Conservation (phyloP, 1,140 invertebrate genomes). For the Drosophila rhopaloa region DNA sequence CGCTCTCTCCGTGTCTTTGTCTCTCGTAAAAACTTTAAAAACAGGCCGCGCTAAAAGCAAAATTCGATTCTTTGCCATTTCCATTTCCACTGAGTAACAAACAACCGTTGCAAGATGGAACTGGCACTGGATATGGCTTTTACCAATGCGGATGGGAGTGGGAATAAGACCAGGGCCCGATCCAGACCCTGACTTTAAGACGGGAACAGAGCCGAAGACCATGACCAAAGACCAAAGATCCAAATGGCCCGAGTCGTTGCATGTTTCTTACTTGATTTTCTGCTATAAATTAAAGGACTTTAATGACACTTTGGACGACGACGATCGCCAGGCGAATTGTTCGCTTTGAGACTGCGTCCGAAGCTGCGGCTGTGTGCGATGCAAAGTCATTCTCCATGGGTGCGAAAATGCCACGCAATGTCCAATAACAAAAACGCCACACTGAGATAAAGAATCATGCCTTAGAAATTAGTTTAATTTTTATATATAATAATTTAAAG, state of each 20-base stretch:
- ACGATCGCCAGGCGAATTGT: slow-evolving; percentile 77
- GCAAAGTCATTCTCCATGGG: slow-evolving; percentile 67
- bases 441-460: background rate
- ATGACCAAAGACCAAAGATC: slow-evolving; percentile 51
- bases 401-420: slow-evolving; percentile 82
- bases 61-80: slow-evolving; percentile 77
- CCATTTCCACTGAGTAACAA: slow-evolving; percentile 75
- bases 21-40: slow-evolving; percentile 61
- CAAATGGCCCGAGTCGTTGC: slow-evolving; percentile 69
- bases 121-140: slow-evolving; percentile 22
- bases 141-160: slow-evolving; percentile 23
- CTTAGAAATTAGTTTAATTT: too few species aligned
- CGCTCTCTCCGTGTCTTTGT: slow-evolving; percentile 2
- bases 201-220: slow-evolving; percentile 46
- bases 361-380: slow-evolving; percentile 32
- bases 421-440: slow-evolving; percentile 42
- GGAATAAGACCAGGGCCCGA: slow-evolving; percentile 22
- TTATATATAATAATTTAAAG: too few species aligned
- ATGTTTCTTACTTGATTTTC: slow-evolving; percentile 83
- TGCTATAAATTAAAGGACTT: slow-evolving; percentile 83
- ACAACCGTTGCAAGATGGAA: slow-evolving; percentile 72
- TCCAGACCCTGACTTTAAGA: slow-evolving; percentile 24
- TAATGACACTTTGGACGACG: slow-evolving; percentile 80
- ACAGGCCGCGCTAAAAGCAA: slow-evolving; percentile 81
- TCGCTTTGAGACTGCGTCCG: slow-evolving; percentile 58